phyloP scores from a whole-genome alignment of 2,888 invertebrate species.

The Tetrapedia diversipes region DNA sequence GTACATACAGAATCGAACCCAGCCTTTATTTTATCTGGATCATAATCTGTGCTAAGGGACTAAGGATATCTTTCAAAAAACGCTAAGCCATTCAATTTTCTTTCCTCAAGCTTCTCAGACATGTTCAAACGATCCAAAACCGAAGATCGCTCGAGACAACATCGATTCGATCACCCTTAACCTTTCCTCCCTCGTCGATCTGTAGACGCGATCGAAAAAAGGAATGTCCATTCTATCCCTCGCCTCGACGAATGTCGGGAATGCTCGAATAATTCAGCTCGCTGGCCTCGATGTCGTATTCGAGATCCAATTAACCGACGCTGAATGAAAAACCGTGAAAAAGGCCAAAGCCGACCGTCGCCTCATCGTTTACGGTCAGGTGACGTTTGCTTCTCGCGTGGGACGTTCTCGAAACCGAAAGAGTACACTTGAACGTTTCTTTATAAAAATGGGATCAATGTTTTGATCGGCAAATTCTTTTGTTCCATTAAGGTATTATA shows the following conservation, averaged over 20 bases:
- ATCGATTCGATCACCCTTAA: conserved; percentile 12
- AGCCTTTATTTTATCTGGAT: no score
- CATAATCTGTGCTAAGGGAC: no score
- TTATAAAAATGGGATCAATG: conserved; percentile 2
- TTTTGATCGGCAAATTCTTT: no score
- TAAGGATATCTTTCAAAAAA: not conserved
- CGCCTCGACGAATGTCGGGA: not conserved
- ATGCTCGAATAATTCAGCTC: conserved; percentile 6
- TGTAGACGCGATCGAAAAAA: not conserved
- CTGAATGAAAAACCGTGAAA: conserved; percentile 26
- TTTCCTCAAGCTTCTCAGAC: not conserved
- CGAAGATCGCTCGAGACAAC: not conserved
- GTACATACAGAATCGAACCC: no score
- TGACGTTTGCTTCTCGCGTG: not conserved
- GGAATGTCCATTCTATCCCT: conserved; percentile 8
- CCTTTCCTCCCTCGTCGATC: conserved; percentile 3
- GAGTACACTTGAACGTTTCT: not conserved
- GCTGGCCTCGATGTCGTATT: not conserved
- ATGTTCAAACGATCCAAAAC: not conserved
- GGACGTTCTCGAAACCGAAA: not conserved
- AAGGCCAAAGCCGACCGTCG: not conserved
- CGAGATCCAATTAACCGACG: conserved; percentile 45
- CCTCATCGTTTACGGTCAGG: not conserved
- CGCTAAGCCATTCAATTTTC: not conserved
- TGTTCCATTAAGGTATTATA: no score